A percentile compares a stretch with the other conserved stretches of the same genome.
Conservation (phyloP, 64 coral and sea anemone genomes). For the Hydrozoanthus tunicans region DNA sequence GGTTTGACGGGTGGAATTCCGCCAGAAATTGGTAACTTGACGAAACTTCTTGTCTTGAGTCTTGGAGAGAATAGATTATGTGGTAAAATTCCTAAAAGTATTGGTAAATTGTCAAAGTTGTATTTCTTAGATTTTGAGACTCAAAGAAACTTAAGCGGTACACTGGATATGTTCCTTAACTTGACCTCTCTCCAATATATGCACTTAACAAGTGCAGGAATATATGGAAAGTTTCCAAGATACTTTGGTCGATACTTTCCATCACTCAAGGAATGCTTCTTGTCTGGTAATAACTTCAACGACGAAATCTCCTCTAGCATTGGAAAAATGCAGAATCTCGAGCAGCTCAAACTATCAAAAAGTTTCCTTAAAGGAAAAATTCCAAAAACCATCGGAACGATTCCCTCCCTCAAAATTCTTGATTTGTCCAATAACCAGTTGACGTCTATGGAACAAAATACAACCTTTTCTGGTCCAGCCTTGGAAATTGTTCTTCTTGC, state of each 20-base stretch:
- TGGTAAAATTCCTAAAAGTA: constrained; percentile 73
- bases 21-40: constrained; percentile 67
- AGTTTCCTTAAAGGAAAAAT: constrained; percentile 42
- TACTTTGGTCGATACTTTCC: constrained; percentile 65
- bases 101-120: constrained; percentile 63
- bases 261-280: constrained; percentile 26
- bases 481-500: constrained; percentile 43
- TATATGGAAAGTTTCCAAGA: constrained; percentile 42
- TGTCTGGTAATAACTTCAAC: constrained; percentile 31
- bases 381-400: constrained; percentile 41
- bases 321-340: constrained; percentile 55
- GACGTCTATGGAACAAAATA: constrained; percentile 3
- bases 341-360: constrained; percentile 33
- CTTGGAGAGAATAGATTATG: constrained; percentile 64
- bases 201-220: constrained; percentile 58
- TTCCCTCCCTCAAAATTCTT: constrained; percentile 38
- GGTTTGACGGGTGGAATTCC: constrained; percentile 66
- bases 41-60: constrained; percentile 65
- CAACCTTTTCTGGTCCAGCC: constrained; percentile 7
- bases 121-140: constrained; percentile 73
- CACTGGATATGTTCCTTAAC: constrained; percentile 20
- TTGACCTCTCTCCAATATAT: constrained; percentile 42
- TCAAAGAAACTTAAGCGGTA: constrained; percentile 3
- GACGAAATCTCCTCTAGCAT: constrained; percentile 34
- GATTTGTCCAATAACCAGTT: constrained; percentile 56